Conservation (phyloP, 1,140 invertebrate genomes). For the Monomorium pharaonis region DNA sequence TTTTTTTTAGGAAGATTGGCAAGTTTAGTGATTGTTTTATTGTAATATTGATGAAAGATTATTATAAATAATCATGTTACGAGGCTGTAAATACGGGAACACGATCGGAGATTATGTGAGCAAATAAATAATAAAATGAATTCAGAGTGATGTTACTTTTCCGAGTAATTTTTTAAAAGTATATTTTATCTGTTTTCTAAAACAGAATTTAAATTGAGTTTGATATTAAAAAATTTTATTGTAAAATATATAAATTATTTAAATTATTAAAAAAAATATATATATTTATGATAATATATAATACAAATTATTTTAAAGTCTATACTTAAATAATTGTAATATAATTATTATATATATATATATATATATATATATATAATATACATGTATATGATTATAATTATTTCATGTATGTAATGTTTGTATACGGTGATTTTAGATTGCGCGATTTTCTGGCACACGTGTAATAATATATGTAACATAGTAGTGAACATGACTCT, state of each 20-base stretch:
- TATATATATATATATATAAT: not conserved
- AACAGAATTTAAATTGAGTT: not conserved
- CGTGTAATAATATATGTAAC: no score
- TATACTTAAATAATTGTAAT: not conserved
- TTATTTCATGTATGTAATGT: no score
- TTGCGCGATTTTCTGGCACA: no score
- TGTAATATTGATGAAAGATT: constrained; percentile 11
- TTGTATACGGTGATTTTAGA: no score
- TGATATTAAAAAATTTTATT: not conserved
- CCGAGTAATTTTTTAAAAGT: not conserved
- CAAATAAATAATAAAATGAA: constrained; percentile 16
- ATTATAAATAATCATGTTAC: constrained; percentile 25
- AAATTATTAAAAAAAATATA: not conserved
- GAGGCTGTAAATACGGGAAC: constrained; percentile 12
- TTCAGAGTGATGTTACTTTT: not conserved
- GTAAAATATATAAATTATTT: not conserved
- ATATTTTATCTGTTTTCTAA: not conserved
- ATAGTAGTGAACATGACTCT: no score
- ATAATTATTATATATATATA: not conserved
- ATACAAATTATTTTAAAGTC: not conserved
- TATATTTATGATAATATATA: not conserved
- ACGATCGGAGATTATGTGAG: not conserved
- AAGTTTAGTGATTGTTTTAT: not conserved
- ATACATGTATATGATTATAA: no score
- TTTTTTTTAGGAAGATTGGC: not conserved